Percentiles rank a stretch among this genome's conserved stretches.
phyloP scores from a whole-genome alignment of 2,113 vertebrate species.

The Bubo bubo region DNA sequence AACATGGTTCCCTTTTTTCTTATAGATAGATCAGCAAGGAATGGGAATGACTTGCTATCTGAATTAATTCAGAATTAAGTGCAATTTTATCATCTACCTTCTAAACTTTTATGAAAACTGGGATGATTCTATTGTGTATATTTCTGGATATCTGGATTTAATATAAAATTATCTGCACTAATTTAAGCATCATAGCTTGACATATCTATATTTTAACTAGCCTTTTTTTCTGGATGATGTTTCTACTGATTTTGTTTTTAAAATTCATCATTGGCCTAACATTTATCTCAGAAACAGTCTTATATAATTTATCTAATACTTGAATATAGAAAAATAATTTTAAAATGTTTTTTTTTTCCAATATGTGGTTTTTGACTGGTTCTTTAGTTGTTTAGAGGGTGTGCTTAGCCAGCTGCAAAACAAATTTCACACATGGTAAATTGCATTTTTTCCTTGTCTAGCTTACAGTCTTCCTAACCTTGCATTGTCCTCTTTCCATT shows the following conservation, averaged over 20 bases:
- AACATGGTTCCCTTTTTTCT: background rate
- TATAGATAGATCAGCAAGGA: background rate
- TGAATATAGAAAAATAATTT: constrained; percentile 28
- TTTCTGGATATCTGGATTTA: constrained; percentile 55
- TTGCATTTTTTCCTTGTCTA: background rate
- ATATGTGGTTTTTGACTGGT: background rate
- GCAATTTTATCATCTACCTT: constrained; percentile 78
- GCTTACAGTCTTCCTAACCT: background rate
- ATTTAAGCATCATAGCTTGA: constrained; percentile 44
- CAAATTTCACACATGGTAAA: background rate
- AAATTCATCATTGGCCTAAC: background rate
- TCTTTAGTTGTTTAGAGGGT: constrained; percentile 31
- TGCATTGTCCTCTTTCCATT: background rate
- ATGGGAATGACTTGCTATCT: background rate
- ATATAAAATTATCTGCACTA: constrained; percentile 60
- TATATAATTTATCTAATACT: constrained; percentile 41
- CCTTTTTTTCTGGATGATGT: background rate
- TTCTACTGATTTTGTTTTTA: constrained; percentile 38
- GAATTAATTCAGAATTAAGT: constrained; percentile 73
- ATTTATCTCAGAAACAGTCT: constrained; percentile 12
- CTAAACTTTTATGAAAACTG: constrained; percentile 57
- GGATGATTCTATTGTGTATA: constrained; percentile 49
- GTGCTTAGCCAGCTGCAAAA: background rate
- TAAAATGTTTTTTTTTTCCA: background rate
- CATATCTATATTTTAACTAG: constrained; percentile 35